Evolutionary conservation across 2,888 invertebrate species (phyloP).

Genomic region (Fragum sueziense): DNA sequence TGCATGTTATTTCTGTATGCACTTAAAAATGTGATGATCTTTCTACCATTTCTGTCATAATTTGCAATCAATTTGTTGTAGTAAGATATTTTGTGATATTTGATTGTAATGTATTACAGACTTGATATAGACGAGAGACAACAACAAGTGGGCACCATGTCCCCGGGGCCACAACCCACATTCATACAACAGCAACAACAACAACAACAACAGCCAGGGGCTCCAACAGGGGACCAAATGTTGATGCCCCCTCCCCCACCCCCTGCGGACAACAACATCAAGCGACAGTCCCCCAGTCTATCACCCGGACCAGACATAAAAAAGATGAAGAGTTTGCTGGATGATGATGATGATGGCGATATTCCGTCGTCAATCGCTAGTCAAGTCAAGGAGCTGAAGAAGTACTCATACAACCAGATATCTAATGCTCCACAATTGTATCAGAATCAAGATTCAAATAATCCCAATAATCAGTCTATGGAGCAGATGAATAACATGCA

Average conservation of each 20-base stretch:
- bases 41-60: too few species aligned
- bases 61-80: too few species aligned
- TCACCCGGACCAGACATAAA: slow-evolving; percentile 44
- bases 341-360: slow-evolving; percentile 64
- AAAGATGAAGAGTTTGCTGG: slow-evolving; percentile 47
- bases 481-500: background rate
- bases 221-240: slow-evolving; percentile 53
- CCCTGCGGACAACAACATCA: slow-evolving; percentile 21
- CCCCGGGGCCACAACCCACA: background rate
- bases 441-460: slow-evolving; percentile 40
- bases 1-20: too few species aligned
- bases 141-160: background rate
- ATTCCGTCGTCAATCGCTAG: slow-evolving; percentile 58
- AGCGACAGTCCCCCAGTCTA: slow-evolving; percentile 39
- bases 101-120: slow-evolving; percentile 5
- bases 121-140: slow-evolving; percentile 14
- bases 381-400: slow-evolving; percentile 61
- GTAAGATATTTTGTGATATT: too few species aligned
- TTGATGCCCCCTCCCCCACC: slow-evolving; percentile 69
- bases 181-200: slow-evolving; percentile 14
- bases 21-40: too few species aligned
- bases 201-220: too few species aligned
- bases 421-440: slow-evolving; percentile 66
- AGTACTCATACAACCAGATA: slow-evolving; percentile 67
- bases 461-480: background rate